A percentile compares a stretch with the other conserved stretches of the same genome.
These are phyloP conservation scores for Scolopax mira DNA, from an alignment of 2,113 vertebrate species.

Conservation along the genomic window DNA sequence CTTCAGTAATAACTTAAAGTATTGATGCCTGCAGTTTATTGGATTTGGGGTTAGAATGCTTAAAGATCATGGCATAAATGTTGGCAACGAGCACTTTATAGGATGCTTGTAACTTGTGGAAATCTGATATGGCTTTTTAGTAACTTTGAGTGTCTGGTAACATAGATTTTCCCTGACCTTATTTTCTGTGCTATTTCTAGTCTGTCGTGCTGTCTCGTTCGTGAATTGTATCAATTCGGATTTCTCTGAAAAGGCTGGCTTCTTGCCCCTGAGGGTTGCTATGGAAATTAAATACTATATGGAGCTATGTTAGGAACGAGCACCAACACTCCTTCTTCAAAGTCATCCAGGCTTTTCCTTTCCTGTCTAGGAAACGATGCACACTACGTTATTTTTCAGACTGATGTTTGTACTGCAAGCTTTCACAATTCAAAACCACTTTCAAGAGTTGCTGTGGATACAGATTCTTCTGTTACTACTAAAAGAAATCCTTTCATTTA, in stretches of 20 bases:
- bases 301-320: not conserved
- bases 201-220: not conserved
- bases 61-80: not conserved
- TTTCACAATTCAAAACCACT: not conserved
- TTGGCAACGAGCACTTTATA: not conserved
- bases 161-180: not conserved
- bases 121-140: not conserved
- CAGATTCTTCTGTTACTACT: not conserved
- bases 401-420: not conserved
- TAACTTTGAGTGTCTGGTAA: not conserved
- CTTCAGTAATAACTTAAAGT: not conserved
- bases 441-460: not conserved
- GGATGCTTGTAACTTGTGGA: not conserved
- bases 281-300: slow-evolving; percentile 39
- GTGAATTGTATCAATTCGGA: not conserved
- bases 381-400: not conserved
- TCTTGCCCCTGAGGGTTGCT: not conserved
- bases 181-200: not conserved
- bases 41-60: not conserved
- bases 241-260: not conserved
- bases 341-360: not conserved
- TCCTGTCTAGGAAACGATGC: not conserved
- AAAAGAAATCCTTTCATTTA: not conserved
- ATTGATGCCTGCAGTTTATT: not conserved
- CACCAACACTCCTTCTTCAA: not conserved